Evolutionary conservation across 2,888 invertebrate species (phyloP), one percentile per base, ranked within the genome.

Genomic region (Mylabris sibirica): DNA sequence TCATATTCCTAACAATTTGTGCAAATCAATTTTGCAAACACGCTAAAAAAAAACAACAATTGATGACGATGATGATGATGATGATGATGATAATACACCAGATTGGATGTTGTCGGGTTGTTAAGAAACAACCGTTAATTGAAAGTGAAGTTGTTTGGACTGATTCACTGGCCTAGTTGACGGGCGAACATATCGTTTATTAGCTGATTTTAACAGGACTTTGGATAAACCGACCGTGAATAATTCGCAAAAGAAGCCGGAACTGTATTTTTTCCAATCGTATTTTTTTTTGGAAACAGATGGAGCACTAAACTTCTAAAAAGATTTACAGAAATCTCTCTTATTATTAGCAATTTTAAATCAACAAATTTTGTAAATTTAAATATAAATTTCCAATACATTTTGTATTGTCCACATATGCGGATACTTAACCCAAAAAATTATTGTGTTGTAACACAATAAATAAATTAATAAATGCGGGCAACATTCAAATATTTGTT

Each of bases 121-220:
- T 70, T 70, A 65, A 63, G 63, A 67, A 66, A 30, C 30, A 44
- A 81, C 82, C 80, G 82, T 82, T 82, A 81, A 82, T 76, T 75
- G 82, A 83, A 83, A 83, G 82, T 81, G 82, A 82, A 82, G 78
- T 78, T 80, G 75, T 71, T 74, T 80, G 80, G 71, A 77, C 82
- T 80, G 78, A 79, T 81, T 82, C 75, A 78, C 74, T 80, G 81
- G 76, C 81, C 82, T 81, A 82, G 81, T 82, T 80, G 70, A 73
- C 67, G 9, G 9, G 72, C 75, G 59, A 30, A 63, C 8, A 64
- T 67, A 66, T 71, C 69, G 70, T 73, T 72, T 71, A 69, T 72
- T 72, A 53, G 65, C 38, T 12, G 53, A 64, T 57, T 59, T 35
- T 35, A 34, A 64, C 35, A 34, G 20, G 30, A 44, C 22, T 41